Evolutionary conservation across 2,888 invertebrate genomes (phyloP), one percentile per base, ranked within the genome.

Genomic region (Megamerina dolium): DNA sequence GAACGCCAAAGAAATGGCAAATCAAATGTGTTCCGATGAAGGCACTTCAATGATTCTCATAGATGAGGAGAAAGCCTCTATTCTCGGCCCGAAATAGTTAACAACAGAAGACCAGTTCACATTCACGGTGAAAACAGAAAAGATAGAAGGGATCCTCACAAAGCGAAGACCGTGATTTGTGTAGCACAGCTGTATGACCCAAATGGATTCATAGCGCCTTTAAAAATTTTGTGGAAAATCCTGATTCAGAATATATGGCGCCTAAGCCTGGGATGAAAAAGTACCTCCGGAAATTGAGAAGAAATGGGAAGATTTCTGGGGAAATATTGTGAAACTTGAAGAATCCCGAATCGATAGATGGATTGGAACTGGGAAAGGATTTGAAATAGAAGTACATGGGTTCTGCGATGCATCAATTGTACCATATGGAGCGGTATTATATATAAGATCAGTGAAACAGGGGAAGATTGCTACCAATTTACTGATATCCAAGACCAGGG

Each of bases 171-270:
- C 6, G 26, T 49, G 6, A 26, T 29, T 12, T 37, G 32, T 17
- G 37, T 42, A 5, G 41, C 42, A 10, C 35, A 40, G 38, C 45
- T 59, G 2, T 58, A 47, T 34, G 55, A 59, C 26, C 56, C 58
- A 2, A 32, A 56, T 13, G 55, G 53, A 3, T 45, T 54, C 9
- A 29, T 60, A 30, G 27, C 46, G 12, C 54, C 56, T 3, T 35
- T 38, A 9, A 47, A 50, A 2, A 49, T 55, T 14, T 19, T 49
- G 6, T 49, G 45, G n/a, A 60, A 59, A 46, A 47, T 57, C 8
- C 14, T 56, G n/a, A 48, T 59, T 8, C 56, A 58, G 36, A 50
- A 53, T 34, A 37, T 57, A 12, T 58, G 58, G 58, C 26, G 52
- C 14, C 31, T 17, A 5, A 52, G 54, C 40, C n/a, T 59, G 57